Evolutionary conservation across 2,113 vertebrate species (phyloP), one percentile per base, ranked within the genome.

Genomic region (Passerina amoena): DNA sequence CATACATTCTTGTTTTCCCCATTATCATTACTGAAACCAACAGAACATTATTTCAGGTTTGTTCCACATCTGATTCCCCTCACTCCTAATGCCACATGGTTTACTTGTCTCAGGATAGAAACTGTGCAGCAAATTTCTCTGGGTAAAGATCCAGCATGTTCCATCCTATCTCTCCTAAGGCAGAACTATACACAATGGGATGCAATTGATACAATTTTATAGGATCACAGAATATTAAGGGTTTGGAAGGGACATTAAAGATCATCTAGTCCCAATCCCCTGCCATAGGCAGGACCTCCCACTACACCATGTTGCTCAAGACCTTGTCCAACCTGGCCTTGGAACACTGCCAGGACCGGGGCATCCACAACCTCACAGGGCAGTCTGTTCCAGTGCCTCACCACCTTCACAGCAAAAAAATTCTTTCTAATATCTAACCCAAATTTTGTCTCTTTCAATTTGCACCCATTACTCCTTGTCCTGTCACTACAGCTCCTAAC

Each of bases 401-500:
- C 25, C 17, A 59, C 1, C 1, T 10, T 27, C 44, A 6, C 0
- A 51, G 11, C 8, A 60, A 37, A 68, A 68, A 37, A 66, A 6
- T 22, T 22, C 17, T 44, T 77, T 19, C 9, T 44, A 37, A 38
- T 60, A 7, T 38, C 38, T n/a, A 69, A 86, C 18, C 17, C 33
- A 44, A 69, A 69, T 45, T 69, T 45, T 3, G 13, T 14, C 22
- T 60, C 14, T 60, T 60, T 9, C 33, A 78, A 18, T 60, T 51
- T 61, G 27, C 9, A 60, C 5, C 9, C 17, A 14, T 59, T 35
- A 42, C 9, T 42, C 31, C 27, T 51, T 44, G 33, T 60, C 53
- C 27, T 23, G 31, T 2, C 33, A 27, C 17, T 22, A 33, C 53
- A 60, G 11, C 8, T 60, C 12, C 45, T 60, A 37, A 68, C 0